Conservation (phyloP, 1,140 invertebrate genomes). For the Prorops nasuta region DNA sequence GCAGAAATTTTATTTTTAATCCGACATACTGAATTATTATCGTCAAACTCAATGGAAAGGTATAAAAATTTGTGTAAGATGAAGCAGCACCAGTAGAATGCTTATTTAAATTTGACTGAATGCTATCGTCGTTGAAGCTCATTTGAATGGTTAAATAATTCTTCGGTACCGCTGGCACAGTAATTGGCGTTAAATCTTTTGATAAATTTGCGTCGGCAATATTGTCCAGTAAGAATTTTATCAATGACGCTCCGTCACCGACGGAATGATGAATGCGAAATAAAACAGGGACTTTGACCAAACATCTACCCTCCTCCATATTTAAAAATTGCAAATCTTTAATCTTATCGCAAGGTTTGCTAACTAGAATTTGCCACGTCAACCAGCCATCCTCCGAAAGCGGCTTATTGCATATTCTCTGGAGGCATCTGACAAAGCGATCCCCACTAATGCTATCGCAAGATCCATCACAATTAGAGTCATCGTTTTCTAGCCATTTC, state of each 20-base stretch:
- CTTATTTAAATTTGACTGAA: background rate
- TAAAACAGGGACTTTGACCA: conserved; percentile 44
- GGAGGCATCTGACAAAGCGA: conserved; percentile 43
- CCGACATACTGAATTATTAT: background rate
- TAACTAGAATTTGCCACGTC: conserved; percentile 57
- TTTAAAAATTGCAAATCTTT: conserved; percentile 19
- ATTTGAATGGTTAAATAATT: background rate
- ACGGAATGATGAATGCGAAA: conserved; percentile 58
- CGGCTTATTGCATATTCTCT: conserved; percentile 42
- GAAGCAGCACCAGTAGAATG: background rate
- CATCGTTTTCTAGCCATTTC: conserved; percentile 41
- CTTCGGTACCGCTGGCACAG: background rate
- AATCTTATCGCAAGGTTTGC: conserved; percentile 32
- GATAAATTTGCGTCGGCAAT: conserved; percentile 41
- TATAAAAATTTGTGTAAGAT: background rate
- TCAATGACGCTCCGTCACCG: conserved; percentile 56
- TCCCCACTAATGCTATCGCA: conserved; percentile 27
- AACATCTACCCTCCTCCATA: conserved; percentile 25
- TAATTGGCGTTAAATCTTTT: no score
- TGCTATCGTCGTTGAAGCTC: background rate
- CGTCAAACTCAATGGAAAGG: background rate
- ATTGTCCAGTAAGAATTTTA: conserved; percentile 52
- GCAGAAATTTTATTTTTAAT: background rate
- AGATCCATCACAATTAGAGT: conserved; percentile 26
- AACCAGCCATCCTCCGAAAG: conserved; percentile 52